These are phyloP conservation scores for Sapajus apella DNA, from an alignment of 2,113 vertebrate species.

Conservation along the genomic window DNA sequence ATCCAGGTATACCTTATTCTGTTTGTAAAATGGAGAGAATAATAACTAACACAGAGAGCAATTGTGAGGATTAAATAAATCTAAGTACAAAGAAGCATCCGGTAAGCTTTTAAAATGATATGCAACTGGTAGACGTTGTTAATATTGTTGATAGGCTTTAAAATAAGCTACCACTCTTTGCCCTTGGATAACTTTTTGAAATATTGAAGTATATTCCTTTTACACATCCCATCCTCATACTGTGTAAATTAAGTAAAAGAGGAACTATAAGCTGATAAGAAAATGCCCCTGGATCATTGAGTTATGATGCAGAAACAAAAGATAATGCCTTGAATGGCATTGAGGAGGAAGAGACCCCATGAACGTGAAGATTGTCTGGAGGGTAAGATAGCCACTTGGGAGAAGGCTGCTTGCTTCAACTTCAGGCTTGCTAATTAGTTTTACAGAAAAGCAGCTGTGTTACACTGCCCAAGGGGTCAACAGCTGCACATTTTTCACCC, in stretches of 20 bases:
- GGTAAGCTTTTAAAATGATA: neutral
- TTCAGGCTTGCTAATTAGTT: conserved; percentile 49
- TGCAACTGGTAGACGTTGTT: neutral
- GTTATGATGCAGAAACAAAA: conserved; percentile 2
- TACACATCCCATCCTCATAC: neutral
- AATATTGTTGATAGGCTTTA: neutral
- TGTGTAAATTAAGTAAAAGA: neutral
- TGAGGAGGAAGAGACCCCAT: neutral
- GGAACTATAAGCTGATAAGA: neutral
- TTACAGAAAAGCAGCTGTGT: conserved; percentile 63
- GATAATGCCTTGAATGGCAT: neutral
- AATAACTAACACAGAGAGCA: neutral
- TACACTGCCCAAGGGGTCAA: conserved; percentile 41
- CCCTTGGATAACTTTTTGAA: neutral
- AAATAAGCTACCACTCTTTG: neutral
- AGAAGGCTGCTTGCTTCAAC: conserved; percentile 23
- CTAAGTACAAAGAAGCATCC: neutral
- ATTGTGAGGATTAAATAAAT: neutral
- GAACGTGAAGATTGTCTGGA: neutral
- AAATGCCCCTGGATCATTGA: neutral
- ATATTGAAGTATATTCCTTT: neutral
- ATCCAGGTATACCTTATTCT: neutral
- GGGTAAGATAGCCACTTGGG: conserved; percentile 43
- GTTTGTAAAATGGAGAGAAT: neutral
- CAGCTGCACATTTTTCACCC: conserved; percentile 29